Conservation (phyloP, 2,113 vertebrate genomes). For the Sminthopsis crassicaudata region DNA sequence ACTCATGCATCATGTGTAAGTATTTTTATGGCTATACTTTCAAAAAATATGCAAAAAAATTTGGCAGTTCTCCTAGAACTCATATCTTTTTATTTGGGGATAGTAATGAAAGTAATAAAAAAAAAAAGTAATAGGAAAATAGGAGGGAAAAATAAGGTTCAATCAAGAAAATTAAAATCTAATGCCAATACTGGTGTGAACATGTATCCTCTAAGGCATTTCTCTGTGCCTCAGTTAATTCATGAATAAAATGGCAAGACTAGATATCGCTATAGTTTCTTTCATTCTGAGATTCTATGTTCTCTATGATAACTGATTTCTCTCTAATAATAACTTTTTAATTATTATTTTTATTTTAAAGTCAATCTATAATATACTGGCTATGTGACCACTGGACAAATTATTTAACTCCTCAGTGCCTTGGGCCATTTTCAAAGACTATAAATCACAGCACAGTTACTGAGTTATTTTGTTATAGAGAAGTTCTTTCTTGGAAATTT, state of each 20-base stretch:
- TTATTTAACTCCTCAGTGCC: neutral
- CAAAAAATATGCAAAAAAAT: neutral
- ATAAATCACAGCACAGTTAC: neutral
- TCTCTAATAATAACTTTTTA: neutral
- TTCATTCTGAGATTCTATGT: neutral
- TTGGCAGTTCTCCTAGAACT: neutral
- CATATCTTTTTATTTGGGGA: neutral
- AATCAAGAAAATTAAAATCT: neutral
- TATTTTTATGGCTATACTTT: neutral
- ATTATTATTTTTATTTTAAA: neutral
- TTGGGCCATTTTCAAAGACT: neutral
- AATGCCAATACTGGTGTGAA: neutral
- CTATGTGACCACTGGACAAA: neutral
- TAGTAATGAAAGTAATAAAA: neutral
- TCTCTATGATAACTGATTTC: neutral
- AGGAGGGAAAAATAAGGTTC: neutral
- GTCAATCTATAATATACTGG: neutral
- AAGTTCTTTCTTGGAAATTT: neutral
- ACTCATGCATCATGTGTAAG: neutral
- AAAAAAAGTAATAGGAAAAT: neutral
- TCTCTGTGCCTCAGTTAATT: neutral
- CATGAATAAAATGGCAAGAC: conserved; percentile 36
- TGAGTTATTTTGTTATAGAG: neutral
- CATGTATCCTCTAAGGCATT: neutral
- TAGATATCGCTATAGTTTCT: neutral